A percentile compares a stretch with the other conserved stretches of the same genome.
Conservation (phyloP, 2,888 invertebrate species). For the Thymelicus acteon region DNA sequence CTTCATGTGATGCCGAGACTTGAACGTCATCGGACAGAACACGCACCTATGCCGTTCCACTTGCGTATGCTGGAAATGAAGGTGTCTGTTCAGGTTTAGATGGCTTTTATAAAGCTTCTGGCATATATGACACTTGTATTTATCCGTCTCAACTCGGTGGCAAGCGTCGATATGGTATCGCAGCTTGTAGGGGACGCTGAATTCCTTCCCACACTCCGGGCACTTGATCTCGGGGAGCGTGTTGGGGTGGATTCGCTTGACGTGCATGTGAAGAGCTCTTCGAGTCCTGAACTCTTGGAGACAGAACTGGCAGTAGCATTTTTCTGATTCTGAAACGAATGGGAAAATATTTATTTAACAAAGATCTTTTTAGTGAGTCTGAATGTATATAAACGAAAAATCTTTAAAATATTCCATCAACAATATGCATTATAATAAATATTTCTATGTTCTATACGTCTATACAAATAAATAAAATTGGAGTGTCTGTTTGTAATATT, state of each 20-base stretch:
- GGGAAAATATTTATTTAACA: too few relatives aligned
- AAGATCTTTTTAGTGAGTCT: too few relatives aligned
- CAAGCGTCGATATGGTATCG: slow-evolving; percentile 69
- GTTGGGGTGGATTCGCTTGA: slow-evolving; percentile 69
- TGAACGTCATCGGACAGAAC: slow-evolving; percentile 77
- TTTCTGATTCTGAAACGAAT: slow-evolving; percentile 56
- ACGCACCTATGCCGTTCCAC: slow-evolving; percentile 73
- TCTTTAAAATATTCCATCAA: too few relatives aligned
- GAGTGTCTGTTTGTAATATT: too few relatives aligned
- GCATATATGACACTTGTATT: slow-evolving; percentile 70
- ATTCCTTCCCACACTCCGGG: slow-evolving; percentile 70
- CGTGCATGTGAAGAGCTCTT: slow-evolving; percentile 73
- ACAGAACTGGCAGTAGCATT: slow-evolving; percentile 75
- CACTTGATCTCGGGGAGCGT: slow-evolving; percentile 76
- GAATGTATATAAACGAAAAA: too few relatives aligned
- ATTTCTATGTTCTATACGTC: too few relatives aligned
- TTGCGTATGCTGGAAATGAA: slow-evolving; percentile 72
- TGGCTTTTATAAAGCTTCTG: slow-evolving; percentile 71
- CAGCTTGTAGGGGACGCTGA: slow-evolving; percentile 73
- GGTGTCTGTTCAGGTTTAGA: slow-evolving; percentile 69
- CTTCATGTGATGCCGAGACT: slow-evolving; percentile 77
- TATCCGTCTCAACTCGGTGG: slow-evolving; percentile 66
- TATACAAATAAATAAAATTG: too few relatives aligned
- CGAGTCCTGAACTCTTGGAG: slow-evolving; percentile 74
- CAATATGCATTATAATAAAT: too few relatives aligned